Percentiles rank a stretch among this genome's conserved stretches.
These are phyloP conservation scores for Stegostoma tigrinum DNA, from an alignment of 2,113 vertebrate genomes.

Conservation along the genomic window DNA sequence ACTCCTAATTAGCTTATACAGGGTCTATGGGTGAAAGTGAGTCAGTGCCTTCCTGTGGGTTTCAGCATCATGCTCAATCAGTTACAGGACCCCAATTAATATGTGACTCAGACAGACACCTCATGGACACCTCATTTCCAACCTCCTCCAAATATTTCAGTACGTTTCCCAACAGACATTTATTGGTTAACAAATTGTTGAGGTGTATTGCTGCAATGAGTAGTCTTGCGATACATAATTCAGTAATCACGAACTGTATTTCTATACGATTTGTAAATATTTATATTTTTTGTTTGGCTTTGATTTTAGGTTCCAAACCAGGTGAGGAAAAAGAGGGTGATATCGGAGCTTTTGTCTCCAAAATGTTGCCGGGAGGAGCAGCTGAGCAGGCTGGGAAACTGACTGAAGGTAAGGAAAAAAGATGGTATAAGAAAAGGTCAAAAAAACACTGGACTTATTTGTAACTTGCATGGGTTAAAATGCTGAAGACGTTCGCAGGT, in stretches of 20 bases:
- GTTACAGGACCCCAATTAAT: neutral
- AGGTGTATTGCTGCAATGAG: neutral
- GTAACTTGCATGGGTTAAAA: neutral
- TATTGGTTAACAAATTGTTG: neutral
- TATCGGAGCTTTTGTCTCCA: slow-evolving; percentile 65
- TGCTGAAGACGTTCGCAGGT: neutral
- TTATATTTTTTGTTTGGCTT: slow-evolving; percentile 26
- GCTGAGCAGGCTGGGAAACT: slow-evolving; percentile 97
- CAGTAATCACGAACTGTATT: neutral
- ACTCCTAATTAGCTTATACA: neutral
- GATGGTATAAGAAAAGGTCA: neutral
- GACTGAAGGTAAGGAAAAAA: slow-evolving; percentile 73
- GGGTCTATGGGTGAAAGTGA: neutral
- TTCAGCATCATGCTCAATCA: neutral
- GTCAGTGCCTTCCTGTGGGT: neutral
- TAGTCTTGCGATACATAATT: neutral
- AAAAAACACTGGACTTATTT: neutral
- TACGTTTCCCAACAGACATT: neutral
- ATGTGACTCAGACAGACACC: neutral
- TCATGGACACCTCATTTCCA: neutral
- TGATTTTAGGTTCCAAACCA: slow-evolving; percentile 65
- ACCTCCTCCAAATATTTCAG: neutral
- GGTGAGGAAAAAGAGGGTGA: slow-evolving; percentile 74
- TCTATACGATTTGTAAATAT: neutral
- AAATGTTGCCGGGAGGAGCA: slow-evolving; percentile 88